A percentile compares a stretch with the other conserved stretches of the same genome.
phyloP scores from a whole-genome alignment of 1,140 invertebrate species.

The Sycobia sp. region DNA sequence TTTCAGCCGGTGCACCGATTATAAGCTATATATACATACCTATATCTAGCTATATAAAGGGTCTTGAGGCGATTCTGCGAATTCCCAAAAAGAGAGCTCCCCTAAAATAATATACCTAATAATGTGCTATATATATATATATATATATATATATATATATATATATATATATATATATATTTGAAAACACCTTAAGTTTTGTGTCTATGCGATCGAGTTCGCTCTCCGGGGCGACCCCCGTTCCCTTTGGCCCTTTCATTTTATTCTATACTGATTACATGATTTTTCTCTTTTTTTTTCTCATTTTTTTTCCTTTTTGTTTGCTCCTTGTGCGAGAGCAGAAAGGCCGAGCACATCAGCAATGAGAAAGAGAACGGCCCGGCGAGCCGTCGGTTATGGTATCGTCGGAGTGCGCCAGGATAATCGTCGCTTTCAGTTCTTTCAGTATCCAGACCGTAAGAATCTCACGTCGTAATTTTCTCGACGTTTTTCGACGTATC shows the following conservation, averaged over 20 bases:
- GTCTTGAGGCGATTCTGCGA: neutral
- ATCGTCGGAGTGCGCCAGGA: conserved; percentile 60
- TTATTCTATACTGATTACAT: conserved; percentile 39
- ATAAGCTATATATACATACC: too few species aligned
- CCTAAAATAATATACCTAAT: neutral
- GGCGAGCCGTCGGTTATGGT: conserved; percentile 60
- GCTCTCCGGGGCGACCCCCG: neutral
- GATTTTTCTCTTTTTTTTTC: too few species aligned
- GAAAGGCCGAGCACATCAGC: conserved; percentile 48
- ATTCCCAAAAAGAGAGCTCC: neutral
- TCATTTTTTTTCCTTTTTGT: too few species aligned
- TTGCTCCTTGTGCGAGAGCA: conserved; percentile 44
- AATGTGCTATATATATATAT: too few species aligned
- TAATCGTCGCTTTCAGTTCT: conserved; percentile 60
- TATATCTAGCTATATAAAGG: neutral
- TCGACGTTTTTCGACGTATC: conserved; percentile 17
- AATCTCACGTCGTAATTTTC: too few species aligned
- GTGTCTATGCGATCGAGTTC: too few species aligned
- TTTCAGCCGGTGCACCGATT: neutral
- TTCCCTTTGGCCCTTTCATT: too few species aligned
- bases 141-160: too few species aligned
- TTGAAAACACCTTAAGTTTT: too few species aligned
- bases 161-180: too few species aligned
- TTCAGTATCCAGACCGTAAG: conserved; percentile 61
- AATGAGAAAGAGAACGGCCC: conserved; percentile 54